A percentile compares a stretch with the other conserved stretches of the same genome.
phyloP scores from a whole-genome alignment of 2,797 vertebrate genomes.

The Dendrocincla tyrannina region DNA sequence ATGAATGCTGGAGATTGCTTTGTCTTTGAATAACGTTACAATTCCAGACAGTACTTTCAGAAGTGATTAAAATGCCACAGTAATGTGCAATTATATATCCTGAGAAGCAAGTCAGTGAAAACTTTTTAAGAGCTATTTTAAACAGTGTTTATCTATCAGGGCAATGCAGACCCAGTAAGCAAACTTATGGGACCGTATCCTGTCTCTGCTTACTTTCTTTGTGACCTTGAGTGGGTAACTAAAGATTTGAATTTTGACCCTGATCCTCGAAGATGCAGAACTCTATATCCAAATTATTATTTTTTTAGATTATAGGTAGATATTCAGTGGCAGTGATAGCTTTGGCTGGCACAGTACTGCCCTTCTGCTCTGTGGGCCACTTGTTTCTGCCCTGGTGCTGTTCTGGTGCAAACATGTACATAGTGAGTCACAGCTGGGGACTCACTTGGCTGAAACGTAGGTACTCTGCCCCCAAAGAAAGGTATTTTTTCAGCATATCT shows the following conservation, averaged over 20 bases:
- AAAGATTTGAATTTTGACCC: background rate
- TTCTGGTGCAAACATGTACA: background rate
- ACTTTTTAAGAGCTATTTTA: conserved; percentile 36
- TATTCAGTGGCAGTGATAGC: background rate
- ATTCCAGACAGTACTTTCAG: conserved; percentile 59
- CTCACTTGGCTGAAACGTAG: background rate
- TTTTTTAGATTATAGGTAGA: background rate
- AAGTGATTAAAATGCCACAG: conserved; percentile 68
- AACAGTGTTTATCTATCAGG: background rate
- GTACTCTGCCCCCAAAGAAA: background rate
- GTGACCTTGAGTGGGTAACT: background rate
- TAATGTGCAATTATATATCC: conserved; percentile 68
- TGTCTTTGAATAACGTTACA: conserved; percentile 59
- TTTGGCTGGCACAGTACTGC: background rate
- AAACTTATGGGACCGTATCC: background rate
- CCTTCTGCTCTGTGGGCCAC: background rate
- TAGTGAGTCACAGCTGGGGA: background rate
- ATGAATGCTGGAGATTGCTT: conserved; percentile 45
- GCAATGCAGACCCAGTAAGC: background rate
- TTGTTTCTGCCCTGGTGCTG: background rate
- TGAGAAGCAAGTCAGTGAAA: conserved; percentile 53
- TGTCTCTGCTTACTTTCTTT: background rate
- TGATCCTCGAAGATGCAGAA: background rate
- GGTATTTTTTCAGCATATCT: background rate
- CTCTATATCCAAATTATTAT: background rate